A percentile compares a stretch with the other conserved stretches of the same genome.
Evolutionary conservation across 1,140 invertebrate species (phyloP).

Genomic region (Pinna nobilis): DNA sequence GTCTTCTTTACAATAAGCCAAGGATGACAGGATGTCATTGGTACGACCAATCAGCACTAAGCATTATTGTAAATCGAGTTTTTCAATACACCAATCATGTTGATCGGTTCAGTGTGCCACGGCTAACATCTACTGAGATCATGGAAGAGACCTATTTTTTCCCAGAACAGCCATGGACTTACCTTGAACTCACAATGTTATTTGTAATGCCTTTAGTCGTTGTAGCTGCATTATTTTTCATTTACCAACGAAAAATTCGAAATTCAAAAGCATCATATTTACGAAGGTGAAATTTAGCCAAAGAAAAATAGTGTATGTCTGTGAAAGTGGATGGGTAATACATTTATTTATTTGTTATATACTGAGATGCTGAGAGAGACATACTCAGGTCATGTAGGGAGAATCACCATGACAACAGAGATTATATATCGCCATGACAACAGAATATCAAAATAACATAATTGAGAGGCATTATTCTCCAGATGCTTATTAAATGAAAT

Average conservation of each 20-base stretch:
- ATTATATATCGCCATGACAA: too few species aligned
- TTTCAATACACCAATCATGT: conserved; percentile 51
- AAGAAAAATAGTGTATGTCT: too few species aligned
- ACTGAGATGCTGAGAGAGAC: too few species aligned
- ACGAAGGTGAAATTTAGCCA: neutral
- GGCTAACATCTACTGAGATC: conserved; percentile 14
- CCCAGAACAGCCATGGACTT: conserved; percentile 51
- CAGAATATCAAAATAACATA: too few species aligned
- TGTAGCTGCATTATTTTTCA: conserved; percentile 21
- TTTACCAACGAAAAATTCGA: conserved; percentile 5
- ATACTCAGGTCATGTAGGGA: too few species aligned
- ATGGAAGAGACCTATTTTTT: conserved; percentile 45
- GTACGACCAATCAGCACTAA: conserved; percentile 65
- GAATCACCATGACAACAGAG: too few species aligned
- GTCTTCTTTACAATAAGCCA: conserved; percentile 62
- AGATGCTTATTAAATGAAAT: too few species aligned
- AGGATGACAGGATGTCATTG: conserved; percentile 66
- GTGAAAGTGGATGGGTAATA: too few species aligned
- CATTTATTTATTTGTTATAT: too few species aligned
- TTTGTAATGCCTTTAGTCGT: conserved; percentile 32
- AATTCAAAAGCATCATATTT: neutral
- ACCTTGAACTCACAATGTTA: conserved; percentile 42
- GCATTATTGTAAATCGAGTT: conserved; percentile 62
- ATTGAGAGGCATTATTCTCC: too few species aligned
- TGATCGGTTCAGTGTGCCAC: conserved; percentile 47